Conservation (phyloP, 1,140 invertebrate genomes). For the Littorina saxatilis region DNA sequence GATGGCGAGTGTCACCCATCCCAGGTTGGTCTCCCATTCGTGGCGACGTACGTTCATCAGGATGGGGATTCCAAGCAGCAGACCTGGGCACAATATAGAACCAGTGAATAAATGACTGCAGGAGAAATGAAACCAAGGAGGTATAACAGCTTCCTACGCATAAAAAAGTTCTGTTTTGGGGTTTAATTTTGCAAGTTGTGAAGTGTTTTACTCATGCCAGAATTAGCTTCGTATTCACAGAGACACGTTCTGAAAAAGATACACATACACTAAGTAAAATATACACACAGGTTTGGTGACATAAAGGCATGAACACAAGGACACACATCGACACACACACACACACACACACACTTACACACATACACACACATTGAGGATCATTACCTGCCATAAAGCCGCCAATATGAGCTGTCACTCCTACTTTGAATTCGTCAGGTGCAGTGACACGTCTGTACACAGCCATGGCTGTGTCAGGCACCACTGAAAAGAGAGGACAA, state of each 20-base stretch:
- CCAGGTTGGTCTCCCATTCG: constrained; percentile 73
- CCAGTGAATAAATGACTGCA: not conserved
- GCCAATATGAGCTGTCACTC: constrained; percentile 72
- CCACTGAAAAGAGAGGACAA: constrained; percentile 49
- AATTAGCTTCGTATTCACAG: no score
- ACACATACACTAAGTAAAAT: no score
- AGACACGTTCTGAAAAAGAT: no score
- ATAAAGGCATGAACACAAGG: no score
- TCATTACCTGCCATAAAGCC: constrained; percentile 68
- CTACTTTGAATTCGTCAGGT: constrained; percentile 59
- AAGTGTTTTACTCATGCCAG: no score
- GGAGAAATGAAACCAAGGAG: no score
- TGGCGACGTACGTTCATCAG: constrained; percentile 71
- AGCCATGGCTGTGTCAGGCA: constrained; percentile 68
- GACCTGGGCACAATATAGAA: constrained; percentile 62
- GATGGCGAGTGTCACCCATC: constrained; percentile 68
- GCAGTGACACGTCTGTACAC: constrained; percentile 68
- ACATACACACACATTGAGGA: not conserved
- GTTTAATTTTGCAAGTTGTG: no score
- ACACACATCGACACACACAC: no score
- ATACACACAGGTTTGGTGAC: no score
- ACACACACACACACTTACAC: not conserved
- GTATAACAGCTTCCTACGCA: no score
- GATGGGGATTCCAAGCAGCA: constrained; percentile 71
- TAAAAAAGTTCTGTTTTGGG: no score